Conservation (phyloP, 2,888 invertebrate genomes). For the Augochlorella aurata region DNA sequence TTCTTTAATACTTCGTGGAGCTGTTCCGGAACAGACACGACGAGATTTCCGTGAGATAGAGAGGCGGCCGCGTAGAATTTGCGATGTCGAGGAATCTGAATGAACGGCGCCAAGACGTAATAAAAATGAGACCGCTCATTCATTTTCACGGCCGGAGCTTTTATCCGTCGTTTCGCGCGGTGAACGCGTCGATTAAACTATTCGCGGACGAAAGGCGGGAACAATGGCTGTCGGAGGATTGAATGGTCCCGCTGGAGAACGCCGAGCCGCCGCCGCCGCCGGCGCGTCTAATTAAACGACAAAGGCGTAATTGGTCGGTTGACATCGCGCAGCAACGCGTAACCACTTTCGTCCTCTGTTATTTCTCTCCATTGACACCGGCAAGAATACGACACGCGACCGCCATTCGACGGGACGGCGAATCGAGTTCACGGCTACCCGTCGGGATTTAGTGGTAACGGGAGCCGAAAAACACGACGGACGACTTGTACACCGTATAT, state of each 20-base stretch:
- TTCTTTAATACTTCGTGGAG: too few species aligned
- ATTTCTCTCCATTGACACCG: constrained; percentile 44
- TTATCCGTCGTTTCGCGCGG: neutral
- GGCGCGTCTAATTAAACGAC: constrained; percentile 37
- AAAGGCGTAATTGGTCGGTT: constrained; percentile 51
- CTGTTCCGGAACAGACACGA: too few species aligned
- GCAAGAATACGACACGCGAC: constrained; percentile 35
- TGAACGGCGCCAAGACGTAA: neutral
- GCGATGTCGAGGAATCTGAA: neutral
- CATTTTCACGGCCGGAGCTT: neutral
- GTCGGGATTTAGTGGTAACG: constrained; percentile 28
- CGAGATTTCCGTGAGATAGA: too few species aligned
- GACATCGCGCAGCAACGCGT: constrained; percentile 64
- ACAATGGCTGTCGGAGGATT: neutral
- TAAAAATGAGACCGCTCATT: neutral
- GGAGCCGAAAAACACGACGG: constrained; percentile 16
- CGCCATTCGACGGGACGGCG: neutral
- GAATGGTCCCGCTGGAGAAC: neutral
- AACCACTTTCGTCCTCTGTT: constrained; percentile 54
- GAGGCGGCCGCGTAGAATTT: neutral
- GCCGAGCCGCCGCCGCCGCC: neutral
- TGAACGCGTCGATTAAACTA: neutral
- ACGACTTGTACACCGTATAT: too few species aligned
- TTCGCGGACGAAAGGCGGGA: too few species aligned
- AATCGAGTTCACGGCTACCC: constrained; percentile 45